These are phyloP conservation scores for Drosophila paulistorum DNA, from an alignment of 1,140 invertebrate genomes.

Conservation along the genomic window DNA sequence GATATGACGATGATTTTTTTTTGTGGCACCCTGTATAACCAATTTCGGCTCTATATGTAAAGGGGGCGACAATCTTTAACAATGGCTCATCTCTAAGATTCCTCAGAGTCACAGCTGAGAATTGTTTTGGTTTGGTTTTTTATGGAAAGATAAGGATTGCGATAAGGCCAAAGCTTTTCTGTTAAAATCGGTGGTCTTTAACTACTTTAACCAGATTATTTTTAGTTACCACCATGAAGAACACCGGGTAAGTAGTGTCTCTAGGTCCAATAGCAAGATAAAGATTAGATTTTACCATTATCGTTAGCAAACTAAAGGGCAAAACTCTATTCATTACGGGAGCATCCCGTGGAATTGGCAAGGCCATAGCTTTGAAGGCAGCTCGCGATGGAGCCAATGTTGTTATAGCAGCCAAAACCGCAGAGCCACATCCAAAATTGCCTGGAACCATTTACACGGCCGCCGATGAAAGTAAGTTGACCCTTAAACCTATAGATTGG, in stretches of 20 bases:
- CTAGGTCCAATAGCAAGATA: too few relatives aligned
- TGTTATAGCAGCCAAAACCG: slow-evolving; percentile 97
- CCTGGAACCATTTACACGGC: slow-evolving; percentile 98
- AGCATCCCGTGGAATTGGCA: slow-evolving; percentile 98
- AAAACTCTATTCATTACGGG: slow-evolving; percentile 98
- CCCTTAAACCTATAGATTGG: not conserved
- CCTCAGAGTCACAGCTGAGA: not conserved
- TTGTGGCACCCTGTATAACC: too few relatives aligned
- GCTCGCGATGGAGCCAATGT: slow-evolving; percentile 97
- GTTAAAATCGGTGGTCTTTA: not conserved
- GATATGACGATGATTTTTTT: too few relatives aligned
- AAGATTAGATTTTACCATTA: not conserved
- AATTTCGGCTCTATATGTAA: too few relatives aligned
- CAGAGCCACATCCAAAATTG: slow-evolving; percentile 96
- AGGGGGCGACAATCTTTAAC: not conserved
- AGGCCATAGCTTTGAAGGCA: slow-evolving; percentile 96
- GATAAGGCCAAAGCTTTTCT: not conserved
- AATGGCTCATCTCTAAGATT: not conserved
- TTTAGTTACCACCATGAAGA: slow-evolving; percentile 42
- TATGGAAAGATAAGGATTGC: not conserved
- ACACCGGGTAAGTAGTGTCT: slow-evolving; percentile 42
- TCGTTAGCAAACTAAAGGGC: slow-evolving; percentile 91
- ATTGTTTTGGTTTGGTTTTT: slow-evolving; percentile 3
- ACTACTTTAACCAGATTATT: not conserved
- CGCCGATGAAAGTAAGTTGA: slow-evolving; percentile 94